Base-by-base conservation (phyloP, 2,113 vertebrate genomes). In the Dromiciops gliroides region DNA sequence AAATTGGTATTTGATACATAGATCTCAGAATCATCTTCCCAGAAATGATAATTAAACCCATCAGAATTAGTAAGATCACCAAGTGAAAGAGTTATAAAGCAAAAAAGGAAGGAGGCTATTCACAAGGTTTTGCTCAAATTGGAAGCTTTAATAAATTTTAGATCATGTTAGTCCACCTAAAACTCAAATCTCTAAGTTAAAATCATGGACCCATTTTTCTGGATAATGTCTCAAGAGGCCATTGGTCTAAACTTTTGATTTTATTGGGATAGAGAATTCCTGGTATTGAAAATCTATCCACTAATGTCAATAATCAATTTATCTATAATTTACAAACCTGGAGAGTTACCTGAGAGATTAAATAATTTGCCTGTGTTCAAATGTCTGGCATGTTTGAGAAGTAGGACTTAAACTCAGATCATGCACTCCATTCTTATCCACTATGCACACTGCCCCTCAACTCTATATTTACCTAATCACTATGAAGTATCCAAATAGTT, bases 111-210 rank as follows among this genome's bases (percentile, higher is more conserved):
- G 26, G 53, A 56, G 26, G 10, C 26, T 28, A 9, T 9, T 10
- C 8, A 56, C 26, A 56, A 56, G 53, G 94, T 97, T 96, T 97
- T 94, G 94, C 97, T 97, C 94, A 97, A 98, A 56, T 9, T 19
- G 93, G 95, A 97, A 97, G 92, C 51, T 95, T 94, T 97, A 56
- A 89, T 97, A 94, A 92, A 98, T 98, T 95, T 95, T 97, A 96
- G 95, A 94, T 96, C 97, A 94, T 94, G 97, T 98, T 98, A 95
- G 95, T 97, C 96, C 96, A 96, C 95, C 95, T 91, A 3, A 56
- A 98, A 97, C 94, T 96, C 97, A 98, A 96, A 97, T 97, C 97
- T 97, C 97, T 96, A 95, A 95, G 93, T 97, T 98, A 98, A 98
- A 97, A 98, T 98, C 97, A 97, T 96, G 97, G 97, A 96, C 96